Percentiles rank a stretch among this genome's conserved stretches.
phyloP scores from a whole-genome alignment of 2,797 vertebrate genomes.

The Epinephelus malabaricus region DNA sequence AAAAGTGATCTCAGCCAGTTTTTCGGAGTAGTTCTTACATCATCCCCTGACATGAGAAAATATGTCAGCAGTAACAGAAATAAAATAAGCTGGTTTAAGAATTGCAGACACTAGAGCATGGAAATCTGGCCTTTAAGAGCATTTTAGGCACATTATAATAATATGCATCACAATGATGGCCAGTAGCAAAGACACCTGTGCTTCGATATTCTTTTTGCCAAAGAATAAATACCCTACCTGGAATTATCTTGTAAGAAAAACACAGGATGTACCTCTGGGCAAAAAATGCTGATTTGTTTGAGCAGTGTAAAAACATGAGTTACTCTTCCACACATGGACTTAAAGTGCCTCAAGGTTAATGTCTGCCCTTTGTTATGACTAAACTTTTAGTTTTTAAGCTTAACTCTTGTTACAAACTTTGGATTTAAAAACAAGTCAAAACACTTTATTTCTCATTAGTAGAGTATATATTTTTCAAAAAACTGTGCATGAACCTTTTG shows the following conservation, averaged over 20 bases:
- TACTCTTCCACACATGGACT: background rate
- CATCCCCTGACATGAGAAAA: slow-evolving; percentile 36
- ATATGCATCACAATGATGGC: background rate
- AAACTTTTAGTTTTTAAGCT: background rate
- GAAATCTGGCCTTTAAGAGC: slow-evolving; percentile 15
- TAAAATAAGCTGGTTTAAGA: background rate
- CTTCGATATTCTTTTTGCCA: background rate
- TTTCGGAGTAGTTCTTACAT: background rate
- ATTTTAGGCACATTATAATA: slow-evolving; percentile 2
- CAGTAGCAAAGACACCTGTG: background rate
- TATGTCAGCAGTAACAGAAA: slow-evolving; percentile 29
- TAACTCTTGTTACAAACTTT: background rate
- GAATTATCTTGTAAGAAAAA: background rate
- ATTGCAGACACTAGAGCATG: background rate
- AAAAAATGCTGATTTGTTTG: too few species aligned
- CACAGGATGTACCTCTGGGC: too few species aligned
- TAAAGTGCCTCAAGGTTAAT: background rate
- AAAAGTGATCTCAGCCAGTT: slow-evolving; percentile 24
- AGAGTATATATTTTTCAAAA: background rate
- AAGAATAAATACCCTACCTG: background rate
- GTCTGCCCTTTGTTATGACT: background rate
- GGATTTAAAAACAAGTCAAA: background rate
- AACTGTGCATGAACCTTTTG: background rate
- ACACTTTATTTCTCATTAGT: background rate
- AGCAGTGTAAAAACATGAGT: background rate